Base-by-base conservation (phyloP, 1,140 invertebrate species). In the Caenorhabditis brenneri region DNA sequence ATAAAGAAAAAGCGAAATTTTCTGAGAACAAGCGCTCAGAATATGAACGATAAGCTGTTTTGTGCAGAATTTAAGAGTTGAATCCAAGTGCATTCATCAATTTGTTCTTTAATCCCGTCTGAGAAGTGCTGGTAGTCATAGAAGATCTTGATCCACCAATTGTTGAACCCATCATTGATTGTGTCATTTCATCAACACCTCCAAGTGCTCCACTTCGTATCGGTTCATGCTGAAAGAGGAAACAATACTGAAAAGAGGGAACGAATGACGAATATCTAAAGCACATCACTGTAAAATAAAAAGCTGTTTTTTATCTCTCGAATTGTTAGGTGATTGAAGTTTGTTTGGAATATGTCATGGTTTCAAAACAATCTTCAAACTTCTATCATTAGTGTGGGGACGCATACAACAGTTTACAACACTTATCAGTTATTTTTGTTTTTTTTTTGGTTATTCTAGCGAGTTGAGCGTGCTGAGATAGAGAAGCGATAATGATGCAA, bases 191-290 rank as follows among this genome's bases (percentile, higher is more conserved):
- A 27, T 65, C 42, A 9, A 36, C 48, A 19, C 65, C 65, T 10
- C 65, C 22, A 4, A 74, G 27, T 24, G 65, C 65, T 74, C 29
- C 36, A 74, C 65, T 22, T 29, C 81, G 81, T 22, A 83, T 39
- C 27, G 82, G 69, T 36, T 83, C 82, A 46, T 83, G 82, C 82
- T 83, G 82, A 79, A 83, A 83, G 69, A 74, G 58, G 48, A 74
- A 51, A 80, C 69, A 79, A 79, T 69, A 79, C 69, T 42, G 53
- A 83, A 79, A 48, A 49, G 60, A 39, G 42, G 60, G 24, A 48
- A 65, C 80, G 24, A 48, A 39, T 58, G 42, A 58, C 49, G n/a
- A 51, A 60, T 12, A 36, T 53, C 80, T 53, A 51, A 39, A n/a
- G 27, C 80, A 60, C 42, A 53, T 81, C 36, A 51, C 78, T 51